phyloP scores from a whole-genome alignment of 1,140 invertebrate species.

The Papilio polyxenes region DNA sequence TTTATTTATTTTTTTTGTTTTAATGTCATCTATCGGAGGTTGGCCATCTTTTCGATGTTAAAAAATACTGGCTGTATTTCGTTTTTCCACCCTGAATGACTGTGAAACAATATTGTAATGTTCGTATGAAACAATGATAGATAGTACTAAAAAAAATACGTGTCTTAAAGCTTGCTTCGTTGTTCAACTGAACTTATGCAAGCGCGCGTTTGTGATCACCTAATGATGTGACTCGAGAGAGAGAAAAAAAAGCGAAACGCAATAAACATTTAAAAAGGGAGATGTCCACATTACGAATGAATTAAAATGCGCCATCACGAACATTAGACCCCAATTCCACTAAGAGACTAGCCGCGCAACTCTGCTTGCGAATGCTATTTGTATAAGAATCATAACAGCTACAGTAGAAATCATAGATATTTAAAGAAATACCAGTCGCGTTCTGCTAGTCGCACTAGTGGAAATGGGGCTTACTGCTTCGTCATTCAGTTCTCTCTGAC shows the following conservation, averaged over 20 bases:
- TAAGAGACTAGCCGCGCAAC: neutral
- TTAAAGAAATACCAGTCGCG: neutral
- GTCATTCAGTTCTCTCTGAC: conserved; percentile 50
- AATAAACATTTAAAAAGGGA: conserved; percentile 69
- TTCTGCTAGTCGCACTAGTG: neutral
- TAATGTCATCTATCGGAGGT: neutral
- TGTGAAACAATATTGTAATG: neutral
- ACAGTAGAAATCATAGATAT: neutral
- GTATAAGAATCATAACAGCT: too few relatives aligned
- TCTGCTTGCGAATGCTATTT: too few relatives aligned
- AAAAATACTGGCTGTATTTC: neutral
- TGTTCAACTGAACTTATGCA: conserved; percentile 48
- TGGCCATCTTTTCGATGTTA: neutral
- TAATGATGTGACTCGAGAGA: conserved; percentile 49
- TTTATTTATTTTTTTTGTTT: neutral
- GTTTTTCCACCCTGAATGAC: too few relatives aligned
- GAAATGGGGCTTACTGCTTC: neutral
- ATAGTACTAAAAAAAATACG: neutral
- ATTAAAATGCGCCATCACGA: conserved; percentile 77
- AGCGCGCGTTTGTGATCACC: conserved; percentile 40
- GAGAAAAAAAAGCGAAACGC: conserved; percentile 50
- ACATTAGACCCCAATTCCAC: conserved; percentile 54
- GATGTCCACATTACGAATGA: conserved; percentile 60
- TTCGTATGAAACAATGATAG: neutral
- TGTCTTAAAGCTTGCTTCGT: conserved; percentile 12